Evolutionary conservation across 2,797 vertebrate genomes (phyloP), one percentile per base, ranked within the genome.

Genomic region (Alectoris magna): DNA sequence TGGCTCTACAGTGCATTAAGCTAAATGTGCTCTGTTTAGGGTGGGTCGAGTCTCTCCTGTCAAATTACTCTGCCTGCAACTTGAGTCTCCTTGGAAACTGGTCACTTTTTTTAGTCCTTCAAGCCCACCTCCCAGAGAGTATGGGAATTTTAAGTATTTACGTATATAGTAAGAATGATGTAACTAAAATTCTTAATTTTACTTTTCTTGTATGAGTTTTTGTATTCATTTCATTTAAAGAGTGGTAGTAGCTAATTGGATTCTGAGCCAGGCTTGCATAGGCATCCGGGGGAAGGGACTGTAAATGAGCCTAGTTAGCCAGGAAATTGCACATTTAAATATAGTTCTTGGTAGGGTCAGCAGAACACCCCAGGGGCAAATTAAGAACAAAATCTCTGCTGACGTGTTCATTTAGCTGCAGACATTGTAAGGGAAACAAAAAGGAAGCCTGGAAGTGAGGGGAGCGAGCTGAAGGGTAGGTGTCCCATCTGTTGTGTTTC

Each of bases 241-340:
- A 59, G 83, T 93, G 74, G 69, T 79, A 71, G 93, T 36, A 90
- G 77, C 74, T 95, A 95, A 95, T 94, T 94, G 70, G 91, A 87
- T 96, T 96, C 77, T 69, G 83, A 82, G 74, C 68, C 82, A 84
- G 92, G 31, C 53, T 84, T 36, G 48, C 79, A 38, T 5, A 64
- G 79, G 73, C 87, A 88, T 83, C 70, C 0, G 22, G 51, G 60
- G 78, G 73, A 84, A 81, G 82, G 92, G 89, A 92, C 89, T 87
- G 60, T 63, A 95, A 94, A 86, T 72, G 70, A 86, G 79, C 88
- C 89, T 81, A 84, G 93, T 67, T 89, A 95, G 93, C 70, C 91
- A 95, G 95, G 95, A 96, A 96, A 95, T 93, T 89, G 87, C 82
- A 86, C 67, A 36, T 96, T 94, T 92, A 96, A 96, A 95, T 96